Evolutionary conservation across 1,140 invertebrate genomes (phyloP).

Genomic region (Heliconius himera): DNA sequence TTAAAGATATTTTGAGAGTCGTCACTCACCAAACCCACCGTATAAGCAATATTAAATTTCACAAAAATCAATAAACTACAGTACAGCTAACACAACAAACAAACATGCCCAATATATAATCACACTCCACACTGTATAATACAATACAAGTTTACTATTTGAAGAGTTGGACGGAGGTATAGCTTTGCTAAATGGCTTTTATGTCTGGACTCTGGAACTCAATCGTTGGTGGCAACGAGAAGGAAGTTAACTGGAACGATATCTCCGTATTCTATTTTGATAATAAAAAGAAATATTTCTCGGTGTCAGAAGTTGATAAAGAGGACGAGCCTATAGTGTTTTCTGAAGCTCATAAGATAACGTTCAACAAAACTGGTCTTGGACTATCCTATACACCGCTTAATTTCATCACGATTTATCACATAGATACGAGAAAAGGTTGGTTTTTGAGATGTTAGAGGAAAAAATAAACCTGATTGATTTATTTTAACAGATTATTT

Average conservation of each 20-base stretch:
- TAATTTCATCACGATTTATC: slow-evolving; percentile 84
- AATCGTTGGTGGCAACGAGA: slow-evolving; percentile 70
- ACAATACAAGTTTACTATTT: slow-evolving; percentile 47
- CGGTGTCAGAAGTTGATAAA: slow-evolving; percentile 85
- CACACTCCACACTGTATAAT: slow-evolving; percentile 48
- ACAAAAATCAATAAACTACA: slow-evolving; percentile 17
- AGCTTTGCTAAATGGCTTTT: slow-evolving; percentile 67
- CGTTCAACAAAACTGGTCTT: slow-evolving; percentile 70
- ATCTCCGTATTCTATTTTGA: slow-evolving; percentile 81
- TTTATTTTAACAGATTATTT: no score
- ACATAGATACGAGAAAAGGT: slow-evolving; percentile 87
- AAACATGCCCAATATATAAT: slow-evolving; percentile 39
- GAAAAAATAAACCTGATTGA: neutral
- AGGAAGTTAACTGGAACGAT: slow-evolving; percentile 68
- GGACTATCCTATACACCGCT: slow-evolving; percentile 82
- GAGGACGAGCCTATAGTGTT: slow-evolving; percentile 84
- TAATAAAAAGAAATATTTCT: slow-evolving; percentile 84
- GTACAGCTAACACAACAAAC: slow-evolving; percentile 28
- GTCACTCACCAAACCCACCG: slow-evolving; percentile 19
- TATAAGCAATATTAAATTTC: neutral
- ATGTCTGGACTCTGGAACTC: slow-evolving; percentile 76
- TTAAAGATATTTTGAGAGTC: neutral
- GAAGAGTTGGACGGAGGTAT: slow-evolving; percentile 50
- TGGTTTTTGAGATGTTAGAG: slow-evolving; percentile 44
- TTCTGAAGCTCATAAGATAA: slow-evolving; percentile 75